Conservation (phyloP, 2,888 invertebrate species). For the Diaperis boleti region DNA sequence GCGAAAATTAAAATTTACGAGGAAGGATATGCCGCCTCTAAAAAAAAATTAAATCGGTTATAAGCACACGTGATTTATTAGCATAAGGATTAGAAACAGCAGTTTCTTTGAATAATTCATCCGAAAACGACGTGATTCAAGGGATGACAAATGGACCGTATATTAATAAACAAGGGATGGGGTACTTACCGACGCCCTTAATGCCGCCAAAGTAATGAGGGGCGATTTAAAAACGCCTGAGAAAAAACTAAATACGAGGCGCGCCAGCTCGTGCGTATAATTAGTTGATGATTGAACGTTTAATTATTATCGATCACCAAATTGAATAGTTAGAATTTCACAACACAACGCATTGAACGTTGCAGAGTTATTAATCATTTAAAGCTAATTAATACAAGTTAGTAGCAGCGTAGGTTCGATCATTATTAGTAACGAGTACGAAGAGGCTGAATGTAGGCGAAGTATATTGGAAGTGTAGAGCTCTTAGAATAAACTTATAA, state of each 20-base stretch:
- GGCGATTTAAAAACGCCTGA: slow-evolving; percentile 11
- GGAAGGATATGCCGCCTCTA: slow-evolving; percentile 48
- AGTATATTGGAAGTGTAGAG: too few relatives aligned
- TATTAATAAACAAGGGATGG: slow-evolving; percentile 31
- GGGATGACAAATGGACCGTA: slow-evolving; percentile 31
- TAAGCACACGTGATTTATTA: slow-evolving; percentile 43
- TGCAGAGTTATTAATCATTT: slow-evolving; percentile 36
- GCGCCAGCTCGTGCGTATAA: not conserved
- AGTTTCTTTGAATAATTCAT: slow-evolving; percentile 23
- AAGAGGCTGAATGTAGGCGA: not conserved
- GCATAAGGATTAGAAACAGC: not conserved
- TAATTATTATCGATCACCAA: slow-evolving; percentile 11
- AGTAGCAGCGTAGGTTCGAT: not conserved
- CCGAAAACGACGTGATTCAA: slow-evolving; percentile 26
- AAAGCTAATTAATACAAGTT: slow-evolving; percentile 35
- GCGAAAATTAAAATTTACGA: slow-evolving; percentile 29
- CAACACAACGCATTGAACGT: slow-evolving; percentile 8
- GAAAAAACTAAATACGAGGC: not conserved
- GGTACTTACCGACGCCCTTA: slow-evolving; percentile 11
- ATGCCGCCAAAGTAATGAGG: slow-evolving; percentile 28
- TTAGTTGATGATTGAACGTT: slow-evolving; percentile 1
- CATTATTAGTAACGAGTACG: slow-evolving; percentile 3
- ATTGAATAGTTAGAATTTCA: slow-evolving; percentile 1
- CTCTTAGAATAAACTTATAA: too few relatives aligned
- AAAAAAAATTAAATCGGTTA: slow-evolving; percentile 51